Evolutionary conservation across 2,797 vertebrate species (phyloP), one percentile per base, ranked within the genome.

Genomic region (Eulemur coronatus): DNA sequence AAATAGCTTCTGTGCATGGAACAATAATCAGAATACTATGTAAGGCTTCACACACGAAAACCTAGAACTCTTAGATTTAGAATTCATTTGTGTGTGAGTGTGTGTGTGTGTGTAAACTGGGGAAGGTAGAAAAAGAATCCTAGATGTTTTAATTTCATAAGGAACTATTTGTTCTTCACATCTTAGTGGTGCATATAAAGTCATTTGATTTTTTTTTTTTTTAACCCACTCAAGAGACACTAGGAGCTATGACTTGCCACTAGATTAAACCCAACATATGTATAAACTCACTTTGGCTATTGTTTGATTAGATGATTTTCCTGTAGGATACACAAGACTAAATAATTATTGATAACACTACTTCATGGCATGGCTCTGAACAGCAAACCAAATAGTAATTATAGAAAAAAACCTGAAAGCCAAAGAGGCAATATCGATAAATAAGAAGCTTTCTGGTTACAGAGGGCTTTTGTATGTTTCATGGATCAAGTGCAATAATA

Each of bases 1-100:
- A 87, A 88, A 59, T 35, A 84, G 7, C n/a, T 79, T 76, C 18
- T 81, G 52, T 55, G 7, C n/a, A n/a, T 43, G 15, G 9, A 18
- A 85, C 2, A 89, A 35, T 43, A 76, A 85, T 67, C 59, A 84
- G 69, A 88, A 76, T 86, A 80, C 17, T 28, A 4, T 84, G 3
- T 41, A 76, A 84, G 11, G 91, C 18, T 95, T 97, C 48, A 57
- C 43, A 84, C 24, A n/a, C 85, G 26, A 94, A 95, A 88, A 89
- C 3, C 12, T 46, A 38, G 18, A 93, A 87, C 43, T 91, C 1
- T 75, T 33, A 80, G 11, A 79, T 17, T n/a, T 73, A 76, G 22
- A 4, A n/a, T 82, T 73, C 3, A 65, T 26, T 9, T 24, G 55
- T 57, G 22, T 24, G 55, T 0, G 1, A 43, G 46, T 26, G 28